phyloP scores from a whole-genome alignment of 37 sponge, comb jelly and placozoan genomes.

The Bolinopsis microptera region DNA sequence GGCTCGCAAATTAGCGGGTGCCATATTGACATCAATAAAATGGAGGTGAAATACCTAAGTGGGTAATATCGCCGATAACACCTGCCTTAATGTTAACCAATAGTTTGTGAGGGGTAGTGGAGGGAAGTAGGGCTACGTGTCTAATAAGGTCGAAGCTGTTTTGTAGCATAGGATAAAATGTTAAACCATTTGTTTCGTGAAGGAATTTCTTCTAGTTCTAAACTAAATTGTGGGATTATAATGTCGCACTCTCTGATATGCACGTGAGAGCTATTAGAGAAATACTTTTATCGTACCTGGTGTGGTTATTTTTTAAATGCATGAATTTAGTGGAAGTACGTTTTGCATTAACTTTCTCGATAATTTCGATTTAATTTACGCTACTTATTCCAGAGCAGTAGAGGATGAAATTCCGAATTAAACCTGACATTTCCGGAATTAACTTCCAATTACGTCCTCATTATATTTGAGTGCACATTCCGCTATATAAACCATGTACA shows the following conservation, averaged over 20 bases:
- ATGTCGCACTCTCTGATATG: not conserved
- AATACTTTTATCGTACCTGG: not conserved
- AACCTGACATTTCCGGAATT: not conserved
- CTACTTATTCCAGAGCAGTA: constrained; percentile 32
- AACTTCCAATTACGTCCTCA: not conserved
- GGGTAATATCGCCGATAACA: not conserved
- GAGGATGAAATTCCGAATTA: constrained; percentile 49
- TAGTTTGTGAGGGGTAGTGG: not conserved
- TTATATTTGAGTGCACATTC: no score
- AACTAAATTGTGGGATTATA: not conserved
- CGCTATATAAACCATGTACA: no score
- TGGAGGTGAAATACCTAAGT: not conserved
- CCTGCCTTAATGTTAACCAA: not conserved
- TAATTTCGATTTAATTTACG: constrained; percentile 52
- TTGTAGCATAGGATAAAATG: not conserved
- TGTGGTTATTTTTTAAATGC: not conserved
- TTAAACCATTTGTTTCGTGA: not conserved
- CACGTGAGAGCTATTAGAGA: not conserved
- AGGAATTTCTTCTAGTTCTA: not conserved
- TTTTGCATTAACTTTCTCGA: constrained; percentile 62
- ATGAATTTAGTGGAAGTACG: not conserved
- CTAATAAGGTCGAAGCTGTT: not conserved
- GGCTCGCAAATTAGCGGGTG: not conserved
- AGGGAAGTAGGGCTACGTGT: not conserved
- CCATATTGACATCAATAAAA: not conserved